These are phyloP conservation scores for Cyphomyrmex costatus DNA, from an alignment of 1,140 invertebrate species.

Conservation along the genomic window DNA sequence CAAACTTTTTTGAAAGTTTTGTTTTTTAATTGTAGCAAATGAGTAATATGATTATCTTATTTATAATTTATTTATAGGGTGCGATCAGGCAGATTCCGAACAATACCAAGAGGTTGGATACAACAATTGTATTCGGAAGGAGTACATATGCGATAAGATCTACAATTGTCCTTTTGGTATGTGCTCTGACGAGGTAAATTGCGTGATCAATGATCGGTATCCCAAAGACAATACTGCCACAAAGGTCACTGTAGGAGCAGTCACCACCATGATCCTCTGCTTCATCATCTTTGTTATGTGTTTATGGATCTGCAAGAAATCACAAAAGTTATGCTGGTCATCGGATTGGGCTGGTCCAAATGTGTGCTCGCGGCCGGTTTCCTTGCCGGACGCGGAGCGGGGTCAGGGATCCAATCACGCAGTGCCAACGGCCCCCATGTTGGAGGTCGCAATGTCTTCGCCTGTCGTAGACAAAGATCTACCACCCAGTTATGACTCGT, in stretches of 20 bases:
- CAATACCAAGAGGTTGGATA: conserved; percentile 49
- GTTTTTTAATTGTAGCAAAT: too few relatives aligned
- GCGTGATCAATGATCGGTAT: conserved; percentile 66
- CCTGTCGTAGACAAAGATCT: conserved; percentile 83
- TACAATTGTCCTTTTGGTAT: conserved; percentile 79
- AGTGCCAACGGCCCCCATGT: conserved; percentile 81
- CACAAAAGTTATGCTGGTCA: conserved; percentile 84
- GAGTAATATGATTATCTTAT: neutral
- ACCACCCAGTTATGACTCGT: conserved; percentile 85
- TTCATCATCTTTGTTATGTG: conserved; percentile 83
- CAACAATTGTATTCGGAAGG: conserved; percentile 76
- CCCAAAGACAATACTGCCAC: conserved; percentile 79
- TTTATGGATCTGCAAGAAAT: conserved; percentile 82
- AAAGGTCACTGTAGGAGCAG: conserved; percentile 83
- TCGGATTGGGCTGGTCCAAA: conserved; percentile 82
- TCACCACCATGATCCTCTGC: conserved; percentile 82
- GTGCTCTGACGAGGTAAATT: conserved; percentile 81
- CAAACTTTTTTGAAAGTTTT: too few relatives aligned
- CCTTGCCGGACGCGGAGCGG: conserved; percentile 45
- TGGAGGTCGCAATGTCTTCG: conserved; percentile 79
- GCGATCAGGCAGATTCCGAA: conserved; percentile 55
- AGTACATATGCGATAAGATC: conserved; percentile 82
- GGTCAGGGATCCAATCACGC: conserved; percentile 56
- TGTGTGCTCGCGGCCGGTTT: conserved; percentile 46
- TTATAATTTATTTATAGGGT: conserved; percentile 69